A percentile compares a stretch with the other conserved stretches of the same genome.
phyloP scores from a whole-genome alignment of 1,140 invertebrate genomes.

The Drosophila bocki region DNA sequence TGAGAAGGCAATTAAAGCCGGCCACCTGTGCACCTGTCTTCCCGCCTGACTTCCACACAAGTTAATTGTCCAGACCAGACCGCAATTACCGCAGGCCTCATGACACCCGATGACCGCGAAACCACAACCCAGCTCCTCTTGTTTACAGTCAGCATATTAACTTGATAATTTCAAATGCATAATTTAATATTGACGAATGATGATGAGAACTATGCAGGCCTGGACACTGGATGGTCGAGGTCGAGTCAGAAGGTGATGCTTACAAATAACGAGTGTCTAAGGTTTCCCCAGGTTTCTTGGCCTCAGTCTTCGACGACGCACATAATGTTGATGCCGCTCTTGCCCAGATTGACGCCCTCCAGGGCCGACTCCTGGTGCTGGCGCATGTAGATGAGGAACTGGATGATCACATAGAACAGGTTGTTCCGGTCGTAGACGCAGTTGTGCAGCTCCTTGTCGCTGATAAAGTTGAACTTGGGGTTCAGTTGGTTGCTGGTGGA shows the following conservation, averaged over 20 bases:
- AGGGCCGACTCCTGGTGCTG: slow-evolving; percentile 91
- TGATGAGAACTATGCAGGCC: slow-evolving; percentile 15
- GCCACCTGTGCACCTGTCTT: slow-evolving; percentile 55
- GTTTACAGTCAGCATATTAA: slow-evolving; percentile 50
- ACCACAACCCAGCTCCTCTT: slow-evolving; percentile 46
- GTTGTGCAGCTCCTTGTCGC: slow-evolving; percentile 82
- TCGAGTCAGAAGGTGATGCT: slow-evolving; percentile 19
- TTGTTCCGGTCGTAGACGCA: slow-evolving; percentile 91
- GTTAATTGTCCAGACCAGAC: slow-evolving; percentile 73
- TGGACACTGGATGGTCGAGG: slow-evolving; percentile 1
- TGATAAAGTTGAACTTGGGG: slow-evolving; percentile 85
- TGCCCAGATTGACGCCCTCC: slow-evolving; percentile 91
- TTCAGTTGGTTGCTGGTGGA: slow-evolving; percentile 68
- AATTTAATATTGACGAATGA: slow-evolving; percentile 70
- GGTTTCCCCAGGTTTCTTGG: neutral
- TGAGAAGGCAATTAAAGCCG: slow-evolving; percentile 74
- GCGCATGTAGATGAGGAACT: slow-evolving; percentile 92
- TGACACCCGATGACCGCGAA: slow-evolving; percentile 54
- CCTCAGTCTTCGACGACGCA: slow-evolving; percentile 89
- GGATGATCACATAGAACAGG: slow-evolving; percentile 91
- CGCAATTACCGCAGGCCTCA: slow-evolving; percentile 65
- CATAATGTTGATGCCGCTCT: slow-evolving; percentile 91
- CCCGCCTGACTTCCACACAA: slow-evolving; percentile 58
- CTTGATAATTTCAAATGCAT: slow-evolving; percentile 77
- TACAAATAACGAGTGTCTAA: slow-evolving; percentile 20